These are phyloP conservation scores for Siniperca scherzeri DNA, from an alignment of 2,797 vertebrate genomes.

Conservation along the genomic window DNA sequence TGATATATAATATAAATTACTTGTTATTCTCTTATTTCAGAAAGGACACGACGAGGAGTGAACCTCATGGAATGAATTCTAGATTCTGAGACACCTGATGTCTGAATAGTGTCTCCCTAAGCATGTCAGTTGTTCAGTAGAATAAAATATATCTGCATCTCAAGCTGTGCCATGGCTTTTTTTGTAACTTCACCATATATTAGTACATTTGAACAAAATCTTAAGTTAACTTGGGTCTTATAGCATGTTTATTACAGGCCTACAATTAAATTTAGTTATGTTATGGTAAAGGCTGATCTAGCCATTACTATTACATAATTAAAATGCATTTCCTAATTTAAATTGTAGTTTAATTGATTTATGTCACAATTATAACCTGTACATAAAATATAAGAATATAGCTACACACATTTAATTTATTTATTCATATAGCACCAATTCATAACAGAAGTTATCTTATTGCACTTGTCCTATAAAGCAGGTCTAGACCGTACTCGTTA, in stretches of 20 bases:
- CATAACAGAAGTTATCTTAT: too few species aligned
- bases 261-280: not conserved
- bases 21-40: conserved; percentile 53
- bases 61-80: conserved; percentile 13
- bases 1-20: not conserved
- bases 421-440: too few species aligned
- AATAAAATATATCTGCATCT: conserved; percentile 74
- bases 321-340: not conserved
- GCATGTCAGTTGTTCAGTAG: conserved; percentile 67
- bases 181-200: not conserved
- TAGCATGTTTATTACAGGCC: not conserved
- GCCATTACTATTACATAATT: not conserved
- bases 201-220: not conserved
- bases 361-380: not conserved
- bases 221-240: not conserved
- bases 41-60: conserved; percentile 76
- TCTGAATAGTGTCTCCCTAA: conserved; percentile 68
- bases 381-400: not conserved
- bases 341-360: not conserved
- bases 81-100: conserved; percentile 56
- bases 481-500: too few species aligned
- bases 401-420: too few species aligned
- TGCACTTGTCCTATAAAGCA: too few species aligned
- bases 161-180: conserved; percentile 32
- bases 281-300: not conserved